Percentiles rank a stretch among this genome's conserved stretches.
Conservation (phyloP, 2,888 invertebrate species). For the Volucella inflata region DNA sequence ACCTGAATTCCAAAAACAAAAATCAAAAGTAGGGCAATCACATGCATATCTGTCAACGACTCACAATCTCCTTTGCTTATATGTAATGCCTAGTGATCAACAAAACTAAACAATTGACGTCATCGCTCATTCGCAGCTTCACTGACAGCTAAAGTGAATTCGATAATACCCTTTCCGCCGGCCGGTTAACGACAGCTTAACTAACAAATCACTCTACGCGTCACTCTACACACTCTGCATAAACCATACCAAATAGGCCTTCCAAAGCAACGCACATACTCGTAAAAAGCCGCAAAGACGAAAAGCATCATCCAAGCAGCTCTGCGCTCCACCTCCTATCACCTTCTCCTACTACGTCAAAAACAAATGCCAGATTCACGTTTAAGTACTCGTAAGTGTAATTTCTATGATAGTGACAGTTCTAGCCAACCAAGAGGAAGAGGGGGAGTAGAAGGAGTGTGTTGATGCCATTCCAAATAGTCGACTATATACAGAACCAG, state of each 20-base stretch:
- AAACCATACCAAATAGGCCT: no score
- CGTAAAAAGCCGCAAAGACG: neutral
- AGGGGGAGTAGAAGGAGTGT: neutral
- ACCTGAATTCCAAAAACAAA: no score
- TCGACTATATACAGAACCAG: neutral
- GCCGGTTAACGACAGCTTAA: conserved; percentile 26
- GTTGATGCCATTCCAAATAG: conserved; percentile 12
- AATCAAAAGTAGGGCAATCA: conserved; percentile 23
- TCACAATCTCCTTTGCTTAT: no score
- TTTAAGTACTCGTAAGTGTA: conserved; percentile 38
- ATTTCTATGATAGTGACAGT: conserved; percentile 53
- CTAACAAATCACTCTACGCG: conserved; percentile 34
- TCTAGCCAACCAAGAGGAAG: conserved; percentile 14
- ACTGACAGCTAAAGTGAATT: conserved; percentile 44
- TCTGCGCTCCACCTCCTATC: no score
- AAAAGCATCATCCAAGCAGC: neutral
- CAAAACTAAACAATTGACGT: conserved; percentile 43
- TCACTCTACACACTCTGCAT: conserved; percentile 17
- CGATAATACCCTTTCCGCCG: neutral
- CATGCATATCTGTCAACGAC: conserved; percentile 2
- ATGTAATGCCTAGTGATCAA: neutral
- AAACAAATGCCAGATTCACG: conserved; percentile 36
- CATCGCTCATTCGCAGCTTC: conserved; percentile 46
- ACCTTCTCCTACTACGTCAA: neutral
- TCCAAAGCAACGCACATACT: neutral